Percentiles rank a stretch among this genome's conserved stretches.
phyloP scores from a whole-genome alignment of 1,140 invertebrate genomes.

The Hestina assimilis region DNA sequence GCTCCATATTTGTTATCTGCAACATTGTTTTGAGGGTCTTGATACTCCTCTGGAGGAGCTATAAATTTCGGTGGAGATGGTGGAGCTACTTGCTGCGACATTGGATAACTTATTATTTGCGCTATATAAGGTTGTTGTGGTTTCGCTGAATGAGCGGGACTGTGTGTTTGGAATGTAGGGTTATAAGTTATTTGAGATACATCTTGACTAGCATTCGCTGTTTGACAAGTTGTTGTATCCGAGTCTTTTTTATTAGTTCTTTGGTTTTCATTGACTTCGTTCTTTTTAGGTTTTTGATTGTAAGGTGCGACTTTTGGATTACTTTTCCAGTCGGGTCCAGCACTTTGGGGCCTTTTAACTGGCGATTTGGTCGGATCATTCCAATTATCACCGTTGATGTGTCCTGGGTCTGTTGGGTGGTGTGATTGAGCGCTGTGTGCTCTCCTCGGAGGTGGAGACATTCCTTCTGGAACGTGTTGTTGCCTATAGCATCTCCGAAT shows the following conservation, averaged over 20 bases:
- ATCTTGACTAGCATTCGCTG: conserved; percentile 50
- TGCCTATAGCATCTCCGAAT: conserved; percentile 54
- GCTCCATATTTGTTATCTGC: conserved; percentile 54
- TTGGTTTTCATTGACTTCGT: conserved; percentile 62
- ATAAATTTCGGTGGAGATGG: conserved; percentile 70
- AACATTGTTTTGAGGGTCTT: conserved; percentile 62
- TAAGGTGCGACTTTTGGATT: conserved; percentile 70
- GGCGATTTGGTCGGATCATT: conserved; percentile 66
- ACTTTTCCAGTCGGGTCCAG: conserved; percentile 67
- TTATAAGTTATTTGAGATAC: conserved; percentile 75
- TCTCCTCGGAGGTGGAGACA: conserved; percentile 60
- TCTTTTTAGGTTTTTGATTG: conserved; percentile 66
- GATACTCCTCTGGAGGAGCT: conserved; percentile 70
- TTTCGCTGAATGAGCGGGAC: conserved; percentile 68
- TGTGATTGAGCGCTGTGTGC: conserved; percentile 64
- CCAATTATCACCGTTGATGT: conserved; percentile 63
- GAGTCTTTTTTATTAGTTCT: conserved; percentile 57
- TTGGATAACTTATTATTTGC: conserved; percentile 74
- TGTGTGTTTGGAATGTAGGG: conserved; percentile 77
- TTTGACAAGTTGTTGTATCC: conserved; percentile 33
- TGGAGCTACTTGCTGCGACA: conserved; percentile 70
- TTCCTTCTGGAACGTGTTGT: conserved; percentile 58
- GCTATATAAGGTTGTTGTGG: conserved; percentile 72
- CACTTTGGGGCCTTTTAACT: conserved; percentile 68
- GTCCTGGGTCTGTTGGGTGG: conserved; percentile 47